These are phyloP conservation scores for Tromatobia lineatoria DNA, from an alignment of 2,888 invertebrate species.

Conservation along the genomic window DNA sequence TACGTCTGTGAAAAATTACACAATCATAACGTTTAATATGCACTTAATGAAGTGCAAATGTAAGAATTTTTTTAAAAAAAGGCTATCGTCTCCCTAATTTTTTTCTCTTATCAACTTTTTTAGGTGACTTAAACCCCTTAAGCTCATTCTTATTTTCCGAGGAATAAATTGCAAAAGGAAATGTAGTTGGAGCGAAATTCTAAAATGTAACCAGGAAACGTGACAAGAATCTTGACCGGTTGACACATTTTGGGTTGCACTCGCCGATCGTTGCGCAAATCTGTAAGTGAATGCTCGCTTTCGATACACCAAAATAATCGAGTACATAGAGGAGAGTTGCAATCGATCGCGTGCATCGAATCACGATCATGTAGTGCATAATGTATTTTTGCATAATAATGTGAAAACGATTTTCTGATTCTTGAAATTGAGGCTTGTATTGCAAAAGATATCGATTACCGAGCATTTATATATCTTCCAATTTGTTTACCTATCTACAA, in stretches of 20 bases:
- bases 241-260: slow-evolving; percentile 27
- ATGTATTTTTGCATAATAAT: neutral
- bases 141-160: neutral
- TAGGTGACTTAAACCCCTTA: no score
- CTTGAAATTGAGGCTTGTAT: neutral
- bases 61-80: no score
- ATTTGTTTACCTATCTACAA: neutral
- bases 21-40: no score
- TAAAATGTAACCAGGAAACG: slow-evolving; percentile 14
- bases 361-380: slow-evolving; percentile 24
- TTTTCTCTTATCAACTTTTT: no score
- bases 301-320: slow-evolving; percentile 33
- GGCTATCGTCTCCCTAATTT: no score
- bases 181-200: neutral
- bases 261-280: slow-evolving; percentile 29
- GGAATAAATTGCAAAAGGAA: neutral
- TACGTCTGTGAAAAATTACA: no score
- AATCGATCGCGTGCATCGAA: slow-evolving; percentile 34
- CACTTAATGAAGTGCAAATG: no score
- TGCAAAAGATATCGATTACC: neutral
- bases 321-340: neutral
- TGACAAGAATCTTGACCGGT: slow-evolving; percentile 46
- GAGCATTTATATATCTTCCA: neutral
- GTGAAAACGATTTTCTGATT: neutral
- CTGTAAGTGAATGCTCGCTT: slow-evolving; percentile 24